Conservation (phyloP, 2,113 vertebrate species). For the Steatornis caripensis region DNA sequence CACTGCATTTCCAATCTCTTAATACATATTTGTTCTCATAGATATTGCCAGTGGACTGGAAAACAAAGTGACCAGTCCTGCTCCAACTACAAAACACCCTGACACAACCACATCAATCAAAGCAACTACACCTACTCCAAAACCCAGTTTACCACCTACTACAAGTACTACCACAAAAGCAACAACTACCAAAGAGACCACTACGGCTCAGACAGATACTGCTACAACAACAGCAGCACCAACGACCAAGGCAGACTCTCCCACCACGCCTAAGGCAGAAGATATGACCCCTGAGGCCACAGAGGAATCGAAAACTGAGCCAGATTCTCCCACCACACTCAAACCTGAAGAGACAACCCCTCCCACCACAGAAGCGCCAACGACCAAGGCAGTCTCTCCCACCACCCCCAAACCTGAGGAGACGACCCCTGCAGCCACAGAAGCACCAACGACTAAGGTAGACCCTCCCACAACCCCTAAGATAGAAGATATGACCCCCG, state of each 20-base stretch:
- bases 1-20: background rate
- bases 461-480: rapidly evolving
- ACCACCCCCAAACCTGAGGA: no score
- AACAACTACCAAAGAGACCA: background rate
- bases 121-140: background rate
- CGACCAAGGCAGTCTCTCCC: no score
- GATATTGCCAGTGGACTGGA: constrained; percentile 13
- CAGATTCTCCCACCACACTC: rapidly evolving
- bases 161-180: background rate
- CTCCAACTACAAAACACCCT: background rate
- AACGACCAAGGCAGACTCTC: rapidly evolving
- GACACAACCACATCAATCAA: background rate
- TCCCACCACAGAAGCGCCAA: no score
- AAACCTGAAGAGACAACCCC: background rate
- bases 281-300: background rate
- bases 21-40: background rate
- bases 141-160: background rate
- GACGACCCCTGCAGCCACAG: no score
- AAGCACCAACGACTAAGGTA: no score
- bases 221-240: background rate
- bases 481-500: background rate
- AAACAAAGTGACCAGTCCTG: background rate
- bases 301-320: rapidly evolving
- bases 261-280: rapidly evolving
- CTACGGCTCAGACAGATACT: background rate